These are phyloP conservation scores for Cardiocondyla obscurior DNA, from an alignment of 1,140 invertebrate genomes.

Conservation along the genomic window DNA sequence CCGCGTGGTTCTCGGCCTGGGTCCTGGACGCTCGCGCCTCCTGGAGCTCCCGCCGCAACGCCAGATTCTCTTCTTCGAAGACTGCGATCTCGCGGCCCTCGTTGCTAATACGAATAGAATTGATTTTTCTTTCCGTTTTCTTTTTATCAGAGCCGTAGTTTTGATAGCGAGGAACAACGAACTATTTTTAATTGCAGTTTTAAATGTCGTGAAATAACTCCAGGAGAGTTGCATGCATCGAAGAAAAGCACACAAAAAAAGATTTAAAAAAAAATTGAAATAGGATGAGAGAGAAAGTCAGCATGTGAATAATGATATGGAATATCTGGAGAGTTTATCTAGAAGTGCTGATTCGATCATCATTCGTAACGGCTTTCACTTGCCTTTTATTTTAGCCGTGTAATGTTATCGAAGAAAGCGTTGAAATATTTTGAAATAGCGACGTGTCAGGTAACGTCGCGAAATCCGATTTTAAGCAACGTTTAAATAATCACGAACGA, in stretches of 20 bases:
- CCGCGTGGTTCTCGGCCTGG: conserved; percentile 74
- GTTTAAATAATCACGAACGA: not conserved
- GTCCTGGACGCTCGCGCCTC: conserved; percentile 79
- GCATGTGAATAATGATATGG: not conserved
- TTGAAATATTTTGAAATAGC: not conserved
- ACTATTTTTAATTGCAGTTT: not conserved
- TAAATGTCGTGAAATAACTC: not conserved
- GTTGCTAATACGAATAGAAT: conserved; percentile 75
- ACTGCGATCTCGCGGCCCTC: conserved; percentile 81
- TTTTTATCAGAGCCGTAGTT: not conserved
- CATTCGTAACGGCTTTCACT: not conserved
- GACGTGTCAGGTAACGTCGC: not conserved
- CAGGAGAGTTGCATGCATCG: not conserved
- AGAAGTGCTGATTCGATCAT: not conserved
- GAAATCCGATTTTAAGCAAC: not conserved
- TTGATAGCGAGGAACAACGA: not conserved
- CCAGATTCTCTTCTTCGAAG: conserved; percentile 82
- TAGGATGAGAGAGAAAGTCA: not conserved
- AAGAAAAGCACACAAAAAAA: not conserved
- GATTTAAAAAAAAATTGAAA: not conserved
- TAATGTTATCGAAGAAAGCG: not conserved
- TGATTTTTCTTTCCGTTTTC: conserved; percentile 34
- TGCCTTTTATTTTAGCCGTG: not conserved
- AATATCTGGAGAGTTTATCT: not conserved
- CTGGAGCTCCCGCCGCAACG: conserved; percentile 81